Evolutionary conservation across 2,113 vertebrate species (phyloP), one percentile per base, ranked within the genome.

Genomic region (Atrichornis clamosus): DNA sequence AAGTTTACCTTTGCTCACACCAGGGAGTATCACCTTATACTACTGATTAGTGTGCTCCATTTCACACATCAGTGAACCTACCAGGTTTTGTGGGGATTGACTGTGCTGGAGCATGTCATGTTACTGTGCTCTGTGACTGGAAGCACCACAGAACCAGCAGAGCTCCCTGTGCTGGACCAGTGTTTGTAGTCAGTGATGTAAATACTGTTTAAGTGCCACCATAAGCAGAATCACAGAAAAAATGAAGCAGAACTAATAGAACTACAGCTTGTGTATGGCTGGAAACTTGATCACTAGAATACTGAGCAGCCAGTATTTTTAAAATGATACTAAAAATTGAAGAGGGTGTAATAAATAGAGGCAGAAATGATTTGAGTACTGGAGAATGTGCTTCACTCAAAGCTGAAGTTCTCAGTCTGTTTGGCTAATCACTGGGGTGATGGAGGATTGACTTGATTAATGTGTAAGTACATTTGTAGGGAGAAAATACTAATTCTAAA

Each of bases 401-500:
- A 74, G 75, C 88, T 76, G 18, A 87, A 85, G 82, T 91, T 95
- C 67, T 92, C 39, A 21, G 50, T 77, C 90, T 87, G 60, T 82
- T 93, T 76, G 78, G 76, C 72, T 95, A 74, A 95, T 93, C 91
- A 70, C 37, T 84, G 17, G 76, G 39, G 59, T 91, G 62, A 60
- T 49, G 13, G 72, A 88, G 68, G 46, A 22, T 77, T 95, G 68
- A 58, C 50, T 94, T 91, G 84, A 93, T 97, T 95, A 94, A 63
- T 42, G n/a, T 67, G 3, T 59, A 67, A 95, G 86, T 93, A 59
- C 59, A 5, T 93, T 89, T 80, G 6, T 47, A 78, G 64, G 78
- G 60, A 93, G 76, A 92, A 95, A 84, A 84, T 74, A 60, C 56
- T 89, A 32, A 62, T 90, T 92, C 73, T 89, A 84, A 89, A 95